These are phyloP conservation scores for Anguilla japonica DNA, from an alignment of 2,113 vertebrate genomes.

Conservation along the genomic window DNA sequence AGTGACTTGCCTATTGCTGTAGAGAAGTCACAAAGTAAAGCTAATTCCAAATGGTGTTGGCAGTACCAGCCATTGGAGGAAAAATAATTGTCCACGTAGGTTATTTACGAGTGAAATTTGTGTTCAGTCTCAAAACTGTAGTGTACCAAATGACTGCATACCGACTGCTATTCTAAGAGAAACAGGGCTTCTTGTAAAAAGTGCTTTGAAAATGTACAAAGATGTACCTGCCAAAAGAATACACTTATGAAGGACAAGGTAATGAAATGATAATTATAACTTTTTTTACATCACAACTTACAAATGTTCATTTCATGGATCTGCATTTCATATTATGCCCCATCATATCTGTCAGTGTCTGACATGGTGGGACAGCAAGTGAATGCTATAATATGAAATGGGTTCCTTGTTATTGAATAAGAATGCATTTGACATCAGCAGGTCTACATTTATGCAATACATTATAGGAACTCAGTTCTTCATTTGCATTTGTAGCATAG, in stretches of 20 bases:
- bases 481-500: background rate
- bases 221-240: background rate
- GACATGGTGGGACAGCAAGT: background rate
- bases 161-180: background rate
- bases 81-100: background rate
- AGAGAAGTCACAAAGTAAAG: background rate
- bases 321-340: background rate
- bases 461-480: background rate
- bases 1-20: background rate
- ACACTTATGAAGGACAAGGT: background rate
- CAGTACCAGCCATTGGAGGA: background rate
- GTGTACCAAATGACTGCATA: background rate
- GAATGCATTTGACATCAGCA: background rate
- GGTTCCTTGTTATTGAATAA: background rate
- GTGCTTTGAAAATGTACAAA: background rate
- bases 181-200: background rate
- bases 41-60: background rate
- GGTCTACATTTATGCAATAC: background rate
- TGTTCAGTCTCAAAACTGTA: background rate
- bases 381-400: background rate
- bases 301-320: background rate
- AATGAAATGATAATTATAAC: background rate
- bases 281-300: background rate
- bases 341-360: background rate
- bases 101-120: background rate